phyloP scores from a whole-genome alignment of 2,797 vertebrate species.

The Syngnathus acus region DNA sequence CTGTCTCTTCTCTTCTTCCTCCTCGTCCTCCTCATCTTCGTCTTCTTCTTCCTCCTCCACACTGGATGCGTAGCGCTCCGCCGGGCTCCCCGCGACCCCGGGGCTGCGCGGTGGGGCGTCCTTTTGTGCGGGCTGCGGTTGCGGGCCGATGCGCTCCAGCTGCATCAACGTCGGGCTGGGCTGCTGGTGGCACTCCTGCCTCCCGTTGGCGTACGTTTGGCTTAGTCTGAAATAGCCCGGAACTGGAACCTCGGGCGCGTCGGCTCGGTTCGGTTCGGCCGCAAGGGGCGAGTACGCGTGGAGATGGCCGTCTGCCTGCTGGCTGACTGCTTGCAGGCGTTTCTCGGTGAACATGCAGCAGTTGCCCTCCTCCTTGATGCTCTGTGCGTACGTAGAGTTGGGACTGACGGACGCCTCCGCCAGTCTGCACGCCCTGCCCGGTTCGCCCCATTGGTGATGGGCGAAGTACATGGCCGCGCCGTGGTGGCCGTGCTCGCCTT shows the following conservation, averaged over 20 bases:
- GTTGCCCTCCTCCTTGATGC: conserved; percentile 98
- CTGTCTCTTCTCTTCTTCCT: conserved; percentile 81
- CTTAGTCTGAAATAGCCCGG: conserved; percentile 98
- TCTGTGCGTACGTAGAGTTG: conserved; percentile 93
- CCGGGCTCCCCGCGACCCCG: conserved; percentile 76
- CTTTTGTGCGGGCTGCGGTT: conserved; percentile 74
- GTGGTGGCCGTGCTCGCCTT: conserved; percentile 93
- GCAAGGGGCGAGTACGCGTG: conserved; percentile 86
- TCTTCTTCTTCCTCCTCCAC: conserved; percentile 72
- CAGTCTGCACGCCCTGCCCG: conserved; percentile 84
- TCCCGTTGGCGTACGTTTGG: conserved; percentile 96
- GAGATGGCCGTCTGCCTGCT: conserved; percentile 69
- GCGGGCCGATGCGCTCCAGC: conserved; percentile 85
- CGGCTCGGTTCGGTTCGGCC: conserved; percentile 83
- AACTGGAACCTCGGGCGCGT: conserved; percentile 94
- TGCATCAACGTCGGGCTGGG: conserved; percentile 86
- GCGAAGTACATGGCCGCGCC: conserved; percentile 98
- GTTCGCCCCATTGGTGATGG: conserved; percentile 91
- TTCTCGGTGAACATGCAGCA: conserved; percentile 99
- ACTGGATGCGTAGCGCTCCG: conserved; percentile 51
- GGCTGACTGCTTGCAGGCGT: conserved; percentile 83
- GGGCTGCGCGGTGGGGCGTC: conserved; percentile 77
- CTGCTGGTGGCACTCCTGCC: conserved; percentile 83
- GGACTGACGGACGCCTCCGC: conserved; percentile 90
- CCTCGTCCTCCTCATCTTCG: conserved; percentile 77